Percentiles rank a stretch among this genome's conserved stretches.
phyloP scores from a whole-genome alignment of 1,140 invertebrate species.

The Drosophila littoralis region DNA sequence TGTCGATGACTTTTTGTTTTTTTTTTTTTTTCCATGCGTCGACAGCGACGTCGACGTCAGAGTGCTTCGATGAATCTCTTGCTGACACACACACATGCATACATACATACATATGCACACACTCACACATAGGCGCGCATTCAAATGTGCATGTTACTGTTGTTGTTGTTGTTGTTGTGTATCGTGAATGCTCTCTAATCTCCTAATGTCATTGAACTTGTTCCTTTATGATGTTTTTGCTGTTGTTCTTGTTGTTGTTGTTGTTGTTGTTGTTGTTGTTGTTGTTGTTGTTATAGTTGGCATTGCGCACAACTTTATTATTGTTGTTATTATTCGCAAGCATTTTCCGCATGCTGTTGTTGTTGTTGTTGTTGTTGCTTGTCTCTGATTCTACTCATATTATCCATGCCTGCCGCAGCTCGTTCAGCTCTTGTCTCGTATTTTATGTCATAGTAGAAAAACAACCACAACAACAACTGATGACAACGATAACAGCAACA shows the following conservation, averaged over 20 bases:
- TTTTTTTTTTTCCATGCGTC: slow-evolving; percentile 58
- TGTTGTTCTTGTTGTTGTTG: not conserved
- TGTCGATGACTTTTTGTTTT: slow-evolving; percentile 70
- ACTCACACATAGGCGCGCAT: slow-evolving; percentile 38
- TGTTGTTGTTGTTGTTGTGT: slow-evolving; percentile 36
- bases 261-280: not conserved
- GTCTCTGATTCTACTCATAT: slow-evolving; percentile 28
- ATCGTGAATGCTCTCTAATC: slow-evolving; percentile 71
- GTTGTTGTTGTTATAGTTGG: slow-evolving; percentile 34
- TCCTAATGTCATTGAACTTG: slow-evolving; percentile 76
- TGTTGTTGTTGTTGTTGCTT: slow-evolving; percentile 52
- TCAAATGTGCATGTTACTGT: slow-evolving; percentile 66
- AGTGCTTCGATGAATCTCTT: slow-evolving; percentile 58
- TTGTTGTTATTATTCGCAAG: slow-evolving; percentile 67
- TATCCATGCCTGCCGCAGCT: slow-evolving; percentile 17
- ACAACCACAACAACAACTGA: slow-evolving; percentile 59
- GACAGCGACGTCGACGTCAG: slow-evolving; percentile 24
- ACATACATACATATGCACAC: not conserved
- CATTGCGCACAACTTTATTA: slow-evolving; percentile 70
- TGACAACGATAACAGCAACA: slow-evolving; percentile 71
- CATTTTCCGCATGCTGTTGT: slow-evolving; percentile 49
- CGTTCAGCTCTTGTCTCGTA: slow-evolving; percentile 24
- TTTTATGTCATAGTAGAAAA: slow-evolving; percentile 71
- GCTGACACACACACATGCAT: slow-evolving; percentile 18
- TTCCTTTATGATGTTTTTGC: slow-evolving; percentile 12